Percentiles rank a stretch among this genome's conserved stretches.
Conservation (phyloP, 1,140 invertebrate genomes). For the Drosophila pruinosa region DNA sequence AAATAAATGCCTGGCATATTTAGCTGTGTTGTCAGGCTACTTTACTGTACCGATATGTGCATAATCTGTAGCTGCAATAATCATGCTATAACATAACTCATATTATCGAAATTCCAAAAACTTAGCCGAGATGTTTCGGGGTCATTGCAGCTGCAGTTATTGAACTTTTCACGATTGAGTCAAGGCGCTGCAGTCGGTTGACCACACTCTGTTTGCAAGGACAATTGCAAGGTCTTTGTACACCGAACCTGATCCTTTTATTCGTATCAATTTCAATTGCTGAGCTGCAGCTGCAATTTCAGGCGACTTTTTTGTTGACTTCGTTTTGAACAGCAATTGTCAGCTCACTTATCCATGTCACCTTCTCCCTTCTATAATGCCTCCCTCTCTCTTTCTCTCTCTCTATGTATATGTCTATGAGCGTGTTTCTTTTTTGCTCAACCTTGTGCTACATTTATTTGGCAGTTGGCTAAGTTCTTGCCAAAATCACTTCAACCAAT, state of each 20-base stretch:
- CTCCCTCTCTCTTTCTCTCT: neutral
- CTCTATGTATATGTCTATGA: neutral
- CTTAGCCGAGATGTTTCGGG: slow-evolving; percentile 2
- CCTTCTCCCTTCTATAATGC: neutral
- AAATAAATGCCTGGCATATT: slow-evolving; percentile 22
- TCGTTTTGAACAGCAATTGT: neutral
- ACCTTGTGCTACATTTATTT: slow-evolving; percentile 40
- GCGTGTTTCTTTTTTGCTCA: neutral
- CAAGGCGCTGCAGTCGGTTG: slow-evolving; percentile 13
- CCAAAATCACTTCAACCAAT: slow-evolving; percentile 69
- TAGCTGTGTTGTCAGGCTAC: neutral
- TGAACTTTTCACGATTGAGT: neutral
- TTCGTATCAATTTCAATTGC: slow-evolving; percentile 35
- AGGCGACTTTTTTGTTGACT: slow-evolving; percentile 4
- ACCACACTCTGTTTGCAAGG: slow-evolving; percentile 20
- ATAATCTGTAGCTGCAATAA: neutral
- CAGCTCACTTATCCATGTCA: slow-evolving; percentile 1
- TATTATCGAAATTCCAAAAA: slow-evolving; percentile 13
- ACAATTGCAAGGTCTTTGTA: slow-evolving; percentile 11
- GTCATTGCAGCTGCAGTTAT: slow-evolving; percentile 18
- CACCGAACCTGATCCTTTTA: slow-evolving; percentile 22
- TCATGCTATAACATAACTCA: neutral
- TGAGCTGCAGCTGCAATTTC: slow-evolving; percentile 3
- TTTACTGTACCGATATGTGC: neutral
- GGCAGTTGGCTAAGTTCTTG: slow-evolving; percentile 15